A percentile compares a stretch with the other conserved stretches of the same genome.
These are phyloP conservation scores for Dinocampus coccinellae DNA, from an alignment of 2,888 invertebrate genomes.

Conservation along the genomic window DNA sequence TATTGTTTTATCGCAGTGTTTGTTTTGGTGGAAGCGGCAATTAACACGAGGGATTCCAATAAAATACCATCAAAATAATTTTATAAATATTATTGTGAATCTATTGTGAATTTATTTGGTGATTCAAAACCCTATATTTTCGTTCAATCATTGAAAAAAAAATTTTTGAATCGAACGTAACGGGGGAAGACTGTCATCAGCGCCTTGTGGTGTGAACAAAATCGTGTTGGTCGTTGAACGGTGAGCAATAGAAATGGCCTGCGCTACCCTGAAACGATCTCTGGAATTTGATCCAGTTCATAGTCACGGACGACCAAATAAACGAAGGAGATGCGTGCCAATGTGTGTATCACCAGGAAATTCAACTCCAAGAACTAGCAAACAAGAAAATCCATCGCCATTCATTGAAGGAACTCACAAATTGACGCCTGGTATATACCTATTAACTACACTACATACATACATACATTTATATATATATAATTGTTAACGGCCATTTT, in stretches of 20 bases:
- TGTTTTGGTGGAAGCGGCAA: conserved; percentile 61
- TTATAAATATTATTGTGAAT: conserved; percentile 30
- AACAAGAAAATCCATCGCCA: conserved; percentile 76
- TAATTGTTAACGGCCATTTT: conserved; percentile 57
- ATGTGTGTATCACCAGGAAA: conserved; percentile 79
- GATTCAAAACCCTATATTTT: not conserved
- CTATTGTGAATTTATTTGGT: not conserved
- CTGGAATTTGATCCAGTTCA: conserved; percentile 94
- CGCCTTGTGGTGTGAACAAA: conserved; percentile 27
- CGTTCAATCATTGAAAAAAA: conserved; percentile 4
- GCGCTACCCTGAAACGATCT: conserved; percentile 95
- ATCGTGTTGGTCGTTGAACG: conserved; percentile 34
- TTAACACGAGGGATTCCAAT: conserved; percentile 13
- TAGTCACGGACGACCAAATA: conserved; percentile 85
- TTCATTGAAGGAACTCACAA: conserved; percentile 89
- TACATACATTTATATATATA: not conserved
- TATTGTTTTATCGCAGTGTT: conserved; percentile 66
- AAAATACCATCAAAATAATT: conserved; percentile 47
- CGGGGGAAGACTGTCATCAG: conserved; percentile 29
- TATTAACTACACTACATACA: too few species aligned
- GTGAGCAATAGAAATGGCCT: conserved; percentile 85
- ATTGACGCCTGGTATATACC: conserved; percentile 89
- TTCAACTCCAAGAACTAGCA: conserved; percentile 57
- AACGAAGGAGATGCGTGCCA: conserved; percentile 91
- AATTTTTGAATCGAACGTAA: conserved; percentile 20